Evolutionary conservation across 2,113 vertebrate genomes (phyloP), one percentile per base, ranked within the genome.

Genomic region (Pelmatolapia mariae): DNA sequence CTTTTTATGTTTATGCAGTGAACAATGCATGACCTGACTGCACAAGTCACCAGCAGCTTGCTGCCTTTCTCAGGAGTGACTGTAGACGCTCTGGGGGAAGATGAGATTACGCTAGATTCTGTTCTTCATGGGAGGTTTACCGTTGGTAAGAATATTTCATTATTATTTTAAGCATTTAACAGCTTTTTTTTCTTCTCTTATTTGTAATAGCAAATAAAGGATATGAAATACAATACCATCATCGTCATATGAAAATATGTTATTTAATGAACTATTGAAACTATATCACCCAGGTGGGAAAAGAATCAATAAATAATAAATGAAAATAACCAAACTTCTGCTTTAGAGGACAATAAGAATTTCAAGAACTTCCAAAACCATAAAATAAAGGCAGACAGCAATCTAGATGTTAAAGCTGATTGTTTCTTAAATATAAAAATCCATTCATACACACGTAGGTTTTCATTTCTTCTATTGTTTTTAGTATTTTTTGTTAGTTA

Each of bases 51-150:
- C n/a, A 98, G 98, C 96, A 96, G 96, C 90, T 95, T 99, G 91
- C 97, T 99, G 94, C 97, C 93, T 8, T 99, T 99, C 93, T 97
- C 98, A 40, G 96, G 96, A 83, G 98, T 98, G 80, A 99, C 98
- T 40, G 13, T 97, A 85, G 96, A 98, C 12, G 98, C 98, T 63
- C 96, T 99, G 43, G 96, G 96, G 19, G 98, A 99, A 92, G 98
- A 97, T 94, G 98, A 98, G 85, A 97, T 96, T 92, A 97, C 93
- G 1, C 88, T 97, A 29, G 97, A 98, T 87, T 97, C 97, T 26
- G 97, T 97, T 40, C 93, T 99, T 33, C 96, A 94, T 9, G 98
- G 98, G 18, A 98, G 94, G 84, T 98, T 99, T 93, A 96, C 97
- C 84, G 80, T 97, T 92, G 98, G 99, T 98, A 95, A 96, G 96